Evolutionary conservation across 2,113 vertebrate species (phyloP), one percentile per base, ranked within the genome.

Genomic region (Collichthys lucidus): DNA sequence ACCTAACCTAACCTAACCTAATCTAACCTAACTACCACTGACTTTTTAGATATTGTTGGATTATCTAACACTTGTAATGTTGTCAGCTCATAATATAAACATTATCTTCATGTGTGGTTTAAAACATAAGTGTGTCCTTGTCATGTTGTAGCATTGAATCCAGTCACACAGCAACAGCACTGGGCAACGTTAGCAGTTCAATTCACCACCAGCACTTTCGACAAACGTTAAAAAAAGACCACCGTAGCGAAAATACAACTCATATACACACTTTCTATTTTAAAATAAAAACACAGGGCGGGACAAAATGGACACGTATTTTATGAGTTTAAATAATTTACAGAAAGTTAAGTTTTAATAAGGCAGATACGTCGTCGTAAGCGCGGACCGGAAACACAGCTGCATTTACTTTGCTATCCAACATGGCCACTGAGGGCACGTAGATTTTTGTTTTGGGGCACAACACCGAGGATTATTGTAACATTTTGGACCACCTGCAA

Each of bases 341-440:
- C 1, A 17, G 12, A 0, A 6, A 0, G 0, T 0, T 19, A n/a
- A 11, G 2, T 55, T 59, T 63, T 40, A 52, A 11, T 7, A 9
- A 12, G 0, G 5, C 1, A 2, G 3, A 1, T 1, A 67, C 5
- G 47, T 19, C 60, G 63, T 62, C 80, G 83, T 11, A 92, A 87
- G 71, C 88, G 88, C 75, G 29, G 16, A 67, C 9, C 3, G 11
- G 59, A 19, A 0, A 65, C 42, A 3, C 2, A 17, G 5, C 20
- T 55, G 62, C 46, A 50, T 86, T 74, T 82, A 65, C 89, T 52
- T 40, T 61, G 0, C 7, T 72, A 77, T 87, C 70, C 84, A 94
- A 92, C 44, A 94, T 94, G 93, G 93, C 92, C 79, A 5, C 88
- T 1, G 22, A 59, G 29, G 8, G 74, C 47, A 24, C 53, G 61